phyloP scores from a whole-genome alignment of 2,888 invertebrate genomes.

The Drosophila infuscata region DNA sequence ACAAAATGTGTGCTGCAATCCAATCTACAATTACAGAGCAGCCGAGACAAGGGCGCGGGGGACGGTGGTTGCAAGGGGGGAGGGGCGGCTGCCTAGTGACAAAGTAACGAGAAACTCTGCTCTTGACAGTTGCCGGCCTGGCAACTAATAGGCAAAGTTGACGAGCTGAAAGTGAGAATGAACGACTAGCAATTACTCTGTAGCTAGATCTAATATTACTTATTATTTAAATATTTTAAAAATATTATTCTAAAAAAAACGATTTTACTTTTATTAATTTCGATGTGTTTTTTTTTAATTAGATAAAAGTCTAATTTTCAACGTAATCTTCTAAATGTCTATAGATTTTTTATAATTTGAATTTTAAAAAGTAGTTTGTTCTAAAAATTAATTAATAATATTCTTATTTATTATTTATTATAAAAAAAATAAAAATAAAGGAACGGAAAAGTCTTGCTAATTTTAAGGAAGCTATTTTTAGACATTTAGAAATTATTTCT shows the following conservation, averaged over 20 bases:
- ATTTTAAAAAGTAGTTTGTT: not conserved
- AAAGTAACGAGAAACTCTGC: conserved; percentile 42
- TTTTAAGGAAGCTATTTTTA: not conserved
- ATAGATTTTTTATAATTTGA: not conserved
- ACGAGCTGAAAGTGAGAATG: not conserved
- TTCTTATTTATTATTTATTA: too few relatives aligned
- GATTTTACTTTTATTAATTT: not conserved
- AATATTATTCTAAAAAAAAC: not conserved
- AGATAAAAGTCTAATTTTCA: not conserved
- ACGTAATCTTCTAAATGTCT: not conserved
- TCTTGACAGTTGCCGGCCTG: conserved; percentile 45
- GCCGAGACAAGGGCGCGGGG: not conserved
- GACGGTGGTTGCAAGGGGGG: not conserved
- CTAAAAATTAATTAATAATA: not conserved
- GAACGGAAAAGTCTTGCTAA: not conserved
- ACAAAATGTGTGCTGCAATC: conserved; percentile 10
- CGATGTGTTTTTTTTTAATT: not conserved
- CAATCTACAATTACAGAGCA: conserved; percentile 57
- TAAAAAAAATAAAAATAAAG: too few relatives aligned
- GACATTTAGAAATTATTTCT: not conserved
- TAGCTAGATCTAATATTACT: too few relatives aligned
- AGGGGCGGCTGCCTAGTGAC: conserved; percentile 36
- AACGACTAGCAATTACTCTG: not conserved
- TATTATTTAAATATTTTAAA: too few relatives aligned
- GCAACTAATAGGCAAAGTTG: conserved; percentile 29